Conservation (phyloP, 2,797 vertebrate genomes). For the Cottoperca gobio region DNA sequence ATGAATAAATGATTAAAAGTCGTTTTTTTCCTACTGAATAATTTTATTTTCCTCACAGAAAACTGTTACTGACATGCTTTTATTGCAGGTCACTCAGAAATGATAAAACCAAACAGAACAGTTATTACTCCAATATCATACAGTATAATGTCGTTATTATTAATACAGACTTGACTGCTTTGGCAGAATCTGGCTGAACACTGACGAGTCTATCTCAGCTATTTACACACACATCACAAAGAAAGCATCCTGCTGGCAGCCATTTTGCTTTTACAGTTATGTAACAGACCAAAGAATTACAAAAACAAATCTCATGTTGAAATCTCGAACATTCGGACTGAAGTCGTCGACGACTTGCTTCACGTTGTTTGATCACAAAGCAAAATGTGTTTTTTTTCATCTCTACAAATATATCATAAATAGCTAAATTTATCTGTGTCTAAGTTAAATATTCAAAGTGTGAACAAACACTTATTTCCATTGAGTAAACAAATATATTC, state of each 20-base stretch:
- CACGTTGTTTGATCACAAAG: conserved; percentile 45
- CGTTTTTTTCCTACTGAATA: not conserved
- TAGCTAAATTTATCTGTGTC: conserved; percentile 40
- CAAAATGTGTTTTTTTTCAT: conserved; percentile 18
- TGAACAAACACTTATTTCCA: conserved; percentile 51
- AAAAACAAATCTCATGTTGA: conserved; percentile 25
- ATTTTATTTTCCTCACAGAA: conserved; percentile 8
- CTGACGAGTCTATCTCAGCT: conserved; percentile 23
- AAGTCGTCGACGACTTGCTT: not conserved
- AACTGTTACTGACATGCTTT: conserved; percentile 49
- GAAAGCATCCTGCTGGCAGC: conserved; percentile 34
- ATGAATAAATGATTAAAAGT: too few relatives aligned
- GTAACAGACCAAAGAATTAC: conserved; percentile 49
- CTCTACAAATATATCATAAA: conserved; percentile 59
- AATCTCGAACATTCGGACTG: conserved; percentile 38
- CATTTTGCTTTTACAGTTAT: conserved; percentile 24
- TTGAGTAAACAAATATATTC: conserved; percentile 63
- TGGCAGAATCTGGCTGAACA: conserved; percentile 51
- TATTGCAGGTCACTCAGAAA: conserved; percentile 72
- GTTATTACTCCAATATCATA: conserved; percentile 27
- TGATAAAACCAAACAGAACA: conserved; percentile 54
- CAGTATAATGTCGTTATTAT: conserved; percentile 24
- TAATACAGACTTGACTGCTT: conserved; percentile 30
- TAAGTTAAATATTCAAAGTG: conserved; percentile 60
- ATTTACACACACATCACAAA: conserved; percentile 38